These are phyloP conservation scores for Pardalotus punctatus DNA, from an alignment of 2,113 vertebrate genomes.

Conservation along the genomic window DNA sequence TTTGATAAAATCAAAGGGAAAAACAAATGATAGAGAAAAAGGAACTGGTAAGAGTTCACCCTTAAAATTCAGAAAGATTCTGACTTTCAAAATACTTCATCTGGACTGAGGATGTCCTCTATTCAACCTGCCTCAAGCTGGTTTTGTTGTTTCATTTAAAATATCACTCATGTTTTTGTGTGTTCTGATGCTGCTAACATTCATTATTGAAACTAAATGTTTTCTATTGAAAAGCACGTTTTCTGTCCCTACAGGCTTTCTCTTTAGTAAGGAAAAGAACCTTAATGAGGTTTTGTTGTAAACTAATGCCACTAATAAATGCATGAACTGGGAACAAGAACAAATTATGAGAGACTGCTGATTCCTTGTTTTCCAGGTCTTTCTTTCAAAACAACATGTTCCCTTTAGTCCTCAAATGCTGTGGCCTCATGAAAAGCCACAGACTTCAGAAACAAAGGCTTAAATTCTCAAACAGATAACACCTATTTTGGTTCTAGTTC, in stretches of 20 bases:
- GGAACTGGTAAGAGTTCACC: rapidly evolving
- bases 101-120: not conserved
- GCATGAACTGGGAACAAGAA: constrained; percentile 19
- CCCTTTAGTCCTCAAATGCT: not conserved
- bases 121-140: not conserved
- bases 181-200: constrained; percentile 15
- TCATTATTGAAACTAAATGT: constrained; percentile 54
- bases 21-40: not conserved
- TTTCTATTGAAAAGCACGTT: constrained; percentile 43
- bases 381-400: constrained; percentile 45
- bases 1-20: not conserved
- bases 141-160: constrained; percentile 9
- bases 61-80: not conserved
- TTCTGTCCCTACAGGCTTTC: constrained; percentile 38
- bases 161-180: not conserved
- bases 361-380: not conserved
- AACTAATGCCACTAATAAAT: constrained; percentile 62
- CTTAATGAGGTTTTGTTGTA: constrained; percentile 51
- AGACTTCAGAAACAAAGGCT: not conserved
- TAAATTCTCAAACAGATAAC: not conserved
- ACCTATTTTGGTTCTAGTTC: not conserved
- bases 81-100: not conserved
- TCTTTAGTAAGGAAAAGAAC: not conserved
- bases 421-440: not conserved
- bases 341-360: not conserved